phyloP scores from a whole-genome alignment of 1,140 invertebrate genomes.

The Eueides isabella region DNA sequence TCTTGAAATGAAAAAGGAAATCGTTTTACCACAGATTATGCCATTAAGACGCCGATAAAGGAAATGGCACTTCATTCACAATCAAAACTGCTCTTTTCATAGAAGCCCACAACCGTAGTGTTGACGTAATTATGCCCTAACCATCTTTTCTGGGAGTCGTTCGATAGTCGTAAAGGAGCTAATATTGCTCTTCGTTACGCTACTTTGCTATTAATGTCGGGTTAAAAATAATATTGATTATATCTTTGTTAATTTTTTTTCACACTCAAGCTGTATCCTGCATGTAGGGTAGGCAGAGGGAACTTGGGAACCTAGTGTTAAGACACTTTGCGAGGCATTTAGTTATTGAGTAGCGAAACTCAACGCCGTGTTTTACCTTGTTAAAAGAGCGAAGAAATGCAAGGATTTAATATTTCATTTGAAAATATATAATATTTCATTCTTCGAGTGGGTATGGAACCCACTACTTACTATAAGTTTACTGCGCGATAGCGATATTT shows the following conservation, averaged over 20 bases:
- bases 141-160: constrained; percentile 5
- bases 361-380: no score
- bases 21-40: background rate
- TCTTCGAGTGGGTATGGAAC: no score
- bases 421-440: no score
- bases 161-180: constrained; percentile 5
- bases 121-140: constrained; percentile 5
- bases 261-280: no score
- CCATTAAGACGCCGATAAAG: background rate
- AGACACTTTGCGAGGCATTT: no score
- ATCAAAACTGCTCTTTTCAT: constrained; percentile 11
- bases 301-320: no score
- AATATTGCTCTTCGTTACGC: background rate
- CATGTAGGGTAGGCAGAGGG: no score
- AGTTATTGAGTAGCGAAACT: no score
- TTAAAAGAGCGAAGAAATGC: no score
- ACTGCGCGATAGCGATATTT: no score
- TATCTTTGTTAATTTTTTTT: background rate
- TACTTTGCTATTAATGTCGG: constrained; percentile 5
- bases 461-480: no score
- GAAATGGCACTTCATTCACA: constrained; percentile 8
- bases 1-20: background rate
- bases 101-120: constrained; percentile 1
- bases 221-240: background rate
- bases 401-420: no score